Base-by-base conservation (phyloP, 2,113 vertebrate species). In the Trinectes maculatus region DNA sequence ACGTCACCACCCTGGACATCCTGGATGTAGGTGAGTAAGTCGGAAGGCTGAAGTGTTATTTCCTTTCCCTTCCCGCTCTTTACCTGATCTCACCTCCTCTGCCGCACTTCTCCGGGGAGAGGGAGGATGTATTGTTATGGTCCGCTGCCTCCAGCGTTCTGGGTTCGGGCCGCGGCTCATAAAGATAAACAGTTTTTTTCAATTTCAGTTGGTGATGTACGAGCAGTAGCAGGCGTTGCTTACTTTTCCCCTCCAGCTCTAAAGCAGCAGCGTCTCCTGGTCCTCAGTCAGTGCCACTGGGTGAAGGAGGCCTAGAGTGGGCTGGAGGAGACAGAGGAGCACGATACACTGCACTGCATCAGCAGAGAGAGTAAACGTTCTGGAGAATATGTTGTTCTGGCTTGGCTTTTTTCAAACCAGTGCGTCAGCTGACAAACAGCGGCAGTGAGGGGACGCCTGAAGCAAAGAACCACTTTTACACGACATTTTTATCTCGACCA, bases 1-100 rank as follows among this genome's bases (percentile, higher is more conserved):
- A 96, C 2, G 91, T 96, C 61, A 90, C 93, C 86, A 96, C 93
- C 13, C 72, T 98, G 89, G 96, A 98, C 82, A 94, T 98, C 79
- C 92, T 98, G 0, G 95, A 98, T 57, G 95, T 98, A 83, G 96
- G 96, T 97, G 90, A 95, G 96, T 97, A 89, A 95, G 96, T 85
- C 3, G 5, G 5, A 19, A 19, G 26, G 6, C 22, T 13, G 16
- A 42, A 6, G 37, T 42, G 0, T 43, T 4, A 11, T 58, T n/a
- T 16, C 11, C 6, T 25, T 33, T 36, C 51, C 56, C 36, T 7
- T 2, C 26, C 13, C 4, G 15, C 52, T 43, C 10, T 51, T 48
- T 36, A 13, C 33, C 19, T 31, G 39, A n/a, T n/a, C 11, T 28
- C 18, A 16, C 36, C 56, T 71, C 58, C 68, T 48, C 33, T 16